Evolutionary conservation across 2,797 vertebrate genomes (phyloP).

Genomic region (Manis pentadactyla): DNA sequence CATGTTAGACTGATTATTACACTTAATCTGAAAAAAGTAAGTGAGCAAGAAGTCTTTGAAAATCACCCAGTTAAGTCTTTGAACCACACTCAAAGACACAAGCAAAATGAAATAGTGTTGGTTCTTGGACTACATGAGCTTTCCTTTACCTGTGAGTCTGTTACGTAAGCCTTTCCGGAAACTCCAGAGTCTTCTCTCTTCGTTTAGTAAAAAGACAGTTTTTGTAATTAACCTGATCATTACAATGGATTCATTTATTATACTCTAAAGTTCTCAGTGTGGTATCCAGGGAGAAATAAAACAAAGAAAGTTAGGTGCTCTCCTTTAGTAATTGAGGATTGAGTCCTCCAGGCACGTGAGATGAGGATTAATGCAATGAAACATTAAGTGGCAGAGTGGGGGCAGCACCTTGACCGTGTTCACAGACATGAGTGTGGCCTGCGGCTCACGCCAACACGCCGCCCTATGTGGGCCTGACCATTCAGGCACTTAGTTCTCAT

Average conservation of each 20-base stretch:
- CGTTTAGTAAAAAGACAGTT: neutral
- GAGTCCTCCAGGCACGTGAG: neutral
- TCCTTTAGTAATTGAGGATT: accelerated
- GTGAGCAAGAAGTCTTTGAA: neutral
- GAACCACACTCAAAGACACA: neutral
- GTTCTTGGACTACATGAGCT: neutral
- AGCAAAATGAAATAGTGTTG: neutral
- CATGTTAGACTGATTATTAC: neutral
- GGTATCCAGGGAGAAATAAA: neutral
- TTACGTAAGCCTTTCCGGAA: neutral
- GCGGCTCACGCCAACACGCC: neutral
- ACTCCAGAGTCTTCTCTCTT: neutral
- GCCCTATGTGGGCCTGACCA: accelerated
- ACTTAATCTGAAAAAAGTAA: neutral
- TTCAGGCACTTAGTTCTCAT: neutral
- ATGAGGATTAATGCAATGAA: neutral
- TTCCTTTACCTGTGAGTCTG: neutral
- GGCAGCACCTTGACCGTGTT: no score
- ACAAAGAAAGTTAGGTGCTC: neutral
- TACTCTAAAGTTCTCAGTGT: neutral
- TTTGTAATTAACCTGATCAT: neutral
- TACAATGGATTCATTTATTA: neutral
- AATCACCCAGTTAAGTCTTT: neutral
- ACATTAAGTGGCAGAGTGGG: accelerated
- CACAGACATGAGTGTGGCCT: neutral